Conservation (phyloP, 1,140 invertebrate species). For the Galendromus occidentalis region DNA sequence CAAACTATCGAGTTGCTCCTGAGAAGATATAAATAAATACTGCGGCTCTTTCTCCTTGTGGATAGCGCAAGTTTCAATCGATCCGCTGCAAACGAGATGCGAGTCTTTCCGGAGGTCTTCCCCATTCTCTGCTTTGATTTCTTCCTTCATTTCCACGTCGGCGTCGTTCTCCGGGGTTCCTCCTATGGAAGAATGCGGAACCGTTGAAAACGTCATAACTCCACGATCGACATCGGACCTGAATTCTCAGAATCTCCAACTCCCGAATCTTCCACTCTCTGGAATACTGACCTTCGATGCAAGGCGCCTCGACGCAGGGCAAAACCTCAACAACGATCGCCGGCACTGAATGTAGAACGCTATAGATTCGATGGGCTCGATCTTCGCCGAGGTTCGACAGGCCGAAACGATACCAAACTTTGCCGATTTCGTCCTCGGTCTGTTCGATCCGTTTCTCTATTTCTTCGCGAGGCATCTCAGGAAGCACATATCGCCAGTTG, state of each 20-base stretch:
- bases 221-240: too few species aligned
- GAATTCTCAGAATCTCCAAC: too few species aligned
- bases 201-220: too few species aligned
- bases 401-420: constrained; percentile 7
- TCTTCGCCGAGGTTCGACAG: neutral
- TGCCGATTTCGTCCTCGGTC: neutral
- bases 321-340: neutral
- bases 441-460: neutral
- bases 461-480: neutral
- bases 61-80: neutral
- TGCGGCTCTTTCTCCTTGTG: neutral
- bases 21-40: neutral
- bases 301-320: neutral
- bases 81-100: neutral
- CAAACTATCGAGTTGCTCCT: neutral
- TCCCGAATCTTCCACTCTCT: neutral
- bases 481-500: neutral
- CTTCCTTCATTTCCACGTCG: too few species aligned
- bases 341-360: neutral
- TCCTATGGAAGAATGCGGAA: too few species aligned
- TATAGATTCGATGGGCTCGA: constrained; percentile 7
- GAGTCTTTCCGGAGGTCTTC: neutral
- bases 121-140: too few species aligned
- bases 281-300: neutral
- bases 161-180: too few species aligned